A percentile compares a stretch with the other conserved stretches of the same genome.
Conservation (phyloP, 2,888 invertebrate genomes). For the Euclidia mi region DNA sequence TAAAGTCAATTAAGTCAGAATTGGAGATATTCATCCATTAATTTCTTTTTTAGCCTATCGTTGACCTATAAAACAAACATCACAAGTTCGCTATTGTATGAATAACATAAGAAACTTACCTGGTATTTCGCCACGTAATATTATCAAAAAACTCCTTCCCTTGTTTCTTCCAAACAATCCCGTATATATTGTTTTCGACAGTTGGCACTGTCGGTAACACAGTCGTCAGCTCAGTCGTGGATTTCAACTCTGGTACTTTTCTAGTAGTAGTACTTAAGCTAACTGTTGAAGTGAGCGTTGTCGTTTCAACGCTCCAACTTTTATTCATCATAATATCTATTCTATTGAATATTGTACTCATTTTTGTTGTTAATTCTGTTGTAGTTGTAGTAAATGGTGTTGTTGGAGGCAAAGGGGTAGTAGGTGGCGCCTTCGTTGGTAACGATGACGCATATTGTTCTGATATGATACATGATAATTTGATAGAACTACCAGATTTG, state of each 20-base stretch:
- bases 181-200: constrained; percentile 82
- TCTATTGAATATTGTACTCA: constrained; percentile 85
- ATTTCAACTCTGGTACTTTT: constrained; percentile 67
- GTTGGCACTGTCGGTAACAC: constrained; percentile 68
- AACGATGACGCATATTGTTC: constrained; percentile 77
- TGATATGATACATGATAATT: constrained; percentile 91
- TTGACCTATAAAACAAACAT: too few species aligned
- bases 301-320: constrained; percentile 88
- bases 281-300: constrained; percentile 82
- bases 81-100: too few species aligned
- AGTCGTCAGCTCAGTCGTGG: constrained; percentile 70
- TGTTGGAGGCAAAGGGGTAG: constrained; percentile 67
- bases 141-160: constrained; percentile 82
- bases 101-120: constrained; percentile 63
- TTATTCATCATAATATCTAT: constrained; percentile 87
- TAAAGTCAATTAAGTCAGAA: too few species aligned
- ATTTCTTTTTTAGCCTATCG: too few species aligned
- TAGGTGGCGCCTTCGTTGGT: constrained; percentile 69
- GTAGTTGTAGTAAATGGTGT: constrained; percentile 77
- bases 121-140: constrained; percentile 83
- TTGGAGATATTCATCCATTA: too few species aligned
- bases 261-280: constrained; percentile 82
- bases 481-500: constrained; percentile 93
- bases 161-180: constrained; percentile 85
- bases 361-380: constrained; percentile 80